Conservation (phyloP, 2,888 invertebrate genomes). For the Encarsia formosa region DNA sequence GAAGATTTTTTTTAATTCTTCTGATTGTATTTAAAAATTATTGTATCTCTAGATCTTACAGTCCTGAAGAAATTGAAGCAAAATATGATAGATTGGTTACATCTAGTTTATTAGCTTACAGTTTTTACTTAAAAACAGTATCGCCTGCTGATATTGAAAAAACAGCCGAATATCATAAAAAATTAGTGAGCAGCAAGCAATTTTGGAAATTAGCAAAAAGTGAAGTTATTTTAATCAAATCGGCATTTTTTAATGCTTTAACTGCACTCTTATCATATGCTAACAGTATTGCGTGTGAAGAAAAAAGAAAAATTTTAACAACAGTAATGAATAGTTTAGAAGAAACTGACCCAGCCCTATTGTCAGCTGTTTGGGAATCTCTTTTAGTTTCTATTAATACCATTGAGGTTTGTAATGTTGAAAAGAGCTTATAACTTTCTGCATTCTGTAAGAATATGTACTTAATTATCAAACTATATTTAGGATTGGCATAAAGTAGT, state of each 20-base stretch:
- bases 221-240: conserved; percentile 53
- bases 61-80: conserved; percentile 64
- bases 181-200: conserved; percentile 58
- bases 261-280: conserved; percentile 61
- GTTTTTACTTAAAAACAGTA: conserved; percentile 60
- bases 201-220: conserved; percentile 72
- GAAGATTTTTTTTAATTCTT: not conserved
- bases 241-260: conserved; percentile 68
- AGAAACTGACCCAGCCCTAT: conserved; percentile 65
- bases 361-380: conserved; percentile 72
- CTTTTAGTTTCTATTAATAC: conserved; percentile 60
- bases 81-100: conserved; percentile 66
- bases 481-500: conserved; percentile 70
- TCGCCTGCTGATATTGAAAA: conserved; percentile 54
- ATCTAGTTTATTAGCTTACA: conserved; percentile 64
- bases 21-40: not conserved
- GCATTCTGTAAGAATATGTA: not conserved
- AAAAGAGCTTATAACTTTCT: not conserved
- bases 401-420: conserved; percentile 52
- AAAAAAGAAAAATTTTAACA: conserved; percentile 57
- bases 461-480: too few relatives aligned
- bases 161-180: conserved; percentile 54
- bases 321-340: conserved; percentile 64
- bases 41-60: conserved; percentile 50
- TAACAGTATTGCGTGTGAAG: conserved; percentile 54